phyloP scores from a whole-genome alignment of 1,140 invertebrate genomes.

The Eubasilissa regina region DNA sequence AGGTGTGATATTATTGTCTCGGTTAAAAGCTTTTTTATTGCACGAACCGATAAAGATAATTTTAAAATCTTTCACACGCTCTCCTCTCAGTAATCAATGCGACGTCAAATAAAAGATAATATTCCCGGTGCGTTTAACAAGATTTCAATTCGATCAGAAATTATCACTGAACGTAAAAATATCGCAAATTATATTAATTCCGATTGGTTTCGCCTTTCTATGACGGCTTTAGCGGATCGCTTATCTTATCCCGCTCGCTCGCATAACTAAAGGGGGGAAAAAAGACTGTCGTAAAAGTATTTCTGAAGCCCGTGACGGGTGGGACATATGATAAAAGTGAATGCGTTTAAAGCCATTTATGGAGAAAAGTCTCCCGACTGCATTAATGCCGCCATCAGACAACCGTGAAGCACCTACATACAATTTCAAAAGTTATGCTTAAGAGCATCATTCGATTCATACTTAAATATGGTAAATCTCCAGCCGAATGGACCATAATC shows the following conservation, averaged over 20 bases:
- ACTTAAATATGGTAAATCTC: constrained; percentile 39
- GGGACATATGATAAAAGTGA: constrained; percentile 19
- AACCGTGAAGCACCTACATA: constrained; percentile 35
- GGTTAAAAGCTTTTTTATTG: constrained; percentile 43
- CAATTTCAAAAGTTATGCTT: constrained; percentile 37
- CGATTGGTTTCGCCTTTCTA: neutral
- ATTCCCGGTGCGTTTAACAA: neutral
- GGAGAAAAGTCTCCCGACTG: constrained; percentile 12
- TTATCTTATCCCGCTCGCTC: neutral
- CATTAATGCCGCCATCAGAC: constrained; percentile 28
- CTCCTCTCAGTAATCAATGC: neutral
- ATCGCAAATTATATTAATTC: neutral
- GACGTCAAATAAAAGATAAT: constrained; percentile 11
- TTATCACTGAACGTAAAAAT: neutral
- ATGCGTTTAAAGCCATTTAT: constrained; percentile 35
- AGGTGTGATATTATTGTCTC: constrained; percentile 4
- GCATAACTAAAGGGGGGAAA: neutral
- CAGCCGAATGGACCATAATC: constrained; percentile 29
- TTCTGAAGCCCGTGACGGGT: neutral
- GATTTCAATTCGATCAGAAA: constrained; percentile 4
- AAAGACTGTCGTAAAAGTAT: neutral
- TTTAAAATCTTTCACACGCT: constrained; percentile 23
- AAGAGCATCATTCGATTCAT: constrained; percentile 42
- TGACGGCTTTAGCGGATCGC: neutral
- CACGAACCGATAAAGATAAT: constrained; percentile 14